Conservation (phyloP, 2,113 vertebrate species). For the Axis porcinus region DNA sequence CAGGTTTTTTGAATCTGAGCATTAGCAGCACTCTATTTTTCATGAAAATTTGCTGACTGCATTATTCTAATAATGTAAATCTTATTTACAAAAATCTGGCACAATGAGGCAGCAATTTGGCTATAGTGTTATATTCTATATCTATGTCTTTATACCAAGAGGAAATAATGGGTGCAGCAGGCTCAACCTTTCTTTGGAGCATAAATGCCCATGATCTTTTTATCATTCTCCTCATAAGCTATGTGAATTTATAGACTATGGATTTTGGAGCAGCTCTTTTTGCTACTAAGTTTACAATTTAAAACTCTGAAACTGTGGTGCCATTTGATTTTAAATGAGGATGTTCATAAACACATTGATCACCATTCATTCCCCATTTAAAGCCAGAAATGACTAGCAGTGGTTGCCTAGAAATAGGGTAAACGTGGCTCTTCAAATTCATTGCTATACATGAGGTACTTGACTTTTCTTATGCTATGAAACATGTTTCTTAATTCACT, state of each 20-base stretch:
- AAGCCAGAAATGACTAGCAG: background rate
- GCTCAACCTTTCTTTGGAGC: background rate
- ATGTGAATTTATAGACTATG: constrained; percentile 40
- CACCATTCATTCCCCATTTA: background rate
- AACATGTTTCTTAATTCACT: background rate
- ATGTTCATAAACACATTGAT: constrained; percentile 19
- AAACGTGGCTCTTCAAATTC: background rate
- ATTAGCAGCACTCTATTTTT: background rate
- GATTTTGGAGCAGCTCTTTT: constrained; percentile 49
- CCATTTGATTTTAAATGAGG: constrained; percentile 39
- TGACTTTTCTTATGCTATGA: background rate
- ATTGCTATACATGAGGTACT: background rate
- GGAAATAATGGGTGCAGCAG: background rate
- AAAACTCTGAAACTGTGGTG: background rate
- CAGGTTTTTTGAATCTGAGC: background rate
- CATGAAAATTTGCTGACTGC: background rate
- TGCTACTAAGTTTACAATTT: constrained; percentile 55
- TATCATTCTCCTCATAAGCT: constrained; percentile 30
- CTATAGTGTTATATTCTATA: background rate
- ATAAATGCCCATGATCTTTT: constrained; percentile 16
- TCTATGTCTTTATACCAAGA: background rate
- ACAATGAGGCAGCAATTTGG: background rate
- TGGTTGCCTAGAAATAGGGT: background rate
- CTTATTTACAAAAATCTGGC: background rate
- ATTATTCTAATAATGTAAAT: background rate